These are phyloP conservation scores for Cepaea hortensis DNA, from an alignment of 2,888 invertebrate genomes.

Conservation along the genomic window DNA sequence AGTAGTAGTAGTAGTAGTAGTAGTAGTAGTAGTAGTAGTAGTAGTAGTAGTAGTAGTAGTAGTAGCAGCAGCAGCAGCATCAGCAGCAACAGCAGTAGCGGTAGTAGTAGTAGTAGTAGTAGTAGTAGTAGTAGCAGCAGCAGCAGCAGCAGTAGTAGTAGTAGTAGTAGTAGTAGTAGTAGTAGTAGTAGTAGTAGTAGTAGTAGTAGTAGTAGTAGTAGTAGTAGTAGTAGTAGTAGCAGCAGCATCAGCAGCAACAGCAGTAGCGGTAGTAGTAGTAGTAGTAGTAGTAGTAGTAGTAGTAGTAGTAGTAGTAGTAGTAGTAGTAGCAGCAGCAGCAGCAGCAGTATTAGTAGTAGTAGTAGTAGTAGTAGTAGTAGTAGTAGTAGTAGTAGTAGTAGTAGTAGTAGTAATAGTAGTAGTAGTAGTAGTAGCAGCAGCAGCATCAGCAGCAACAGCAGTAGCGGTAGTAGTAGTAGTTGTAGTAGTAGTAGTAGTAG, in stretches of 20 bases:
- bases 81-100: no score
- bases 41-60: not conserved
- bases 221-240: slow-evolving; percentile 5
- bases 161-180: not conserved
- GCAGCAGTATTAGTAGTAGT: not conserved
- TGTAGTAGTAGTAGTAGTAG: slow-evolving; percentile 24
- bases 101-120: slow-evolving; percentile 16
- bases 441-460: not conserved
- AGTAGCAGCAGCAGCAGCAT: no score
- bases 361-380: slow-evolving; percentile 32
- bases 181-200: slow-evolving; percentile 19
- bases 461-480: slow-evolving; percentile 13
- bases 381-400: slow-evolving; percentile 20
- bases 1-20: slow-evolving; percentile 22
- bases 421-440: slow-evolving; percentile 15
- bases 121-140: slow-evolving; percentile 15
- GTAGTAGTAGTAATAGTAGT: slow-evolving; percentile 18
- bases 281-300: not conserved
- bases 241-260: no score
- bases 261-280: no score
- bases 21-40: slow-evolving; percentile 8
- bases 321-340: not conserved
- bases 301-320: not conserved
- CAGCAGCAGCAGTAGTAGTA: not conserved
- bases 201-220: slow-evolving; percentile 19